Evolutionary conservation across 1,140 invertebrate species (phyloP), one percentile per base, ranked within the genome.

Genomic region (Drosophila auraria): DNA sequence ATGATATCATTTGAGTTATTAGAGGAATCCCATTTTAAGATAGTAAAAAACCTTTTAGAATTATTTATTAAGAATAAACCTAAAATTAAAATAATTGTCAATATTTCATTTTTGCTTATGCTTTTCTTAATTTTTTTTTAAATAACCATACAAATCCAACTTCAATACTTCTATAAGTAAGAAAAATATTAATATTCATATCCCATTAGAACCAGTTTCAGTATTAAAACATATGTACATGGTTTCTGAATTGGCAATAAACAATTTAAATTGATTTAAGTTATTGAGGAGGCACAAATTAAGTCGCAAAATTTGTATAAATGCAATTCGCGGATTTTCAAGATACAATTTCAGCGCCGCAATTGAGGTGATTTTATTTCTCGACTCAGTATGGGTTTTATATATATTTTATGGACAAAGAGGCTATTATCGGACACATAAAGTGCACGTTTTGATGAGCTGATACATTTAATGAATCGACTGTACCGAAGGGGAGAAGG

Each of bases 371-470:
- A 56, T 69, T 47, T 69, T 71, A 71, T 69, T 70, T 71, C 30
- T 25, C 56, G 23, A 17, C 66, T 72, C 70, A 25, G 9, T 38
- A 60, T 30, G 54, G 45, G 30, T 73, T 73, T 73, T 73, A 73
- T 72, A 53, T 60, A 73, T 72, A 73, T 73, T 73, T 73, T 51
- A 73, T 73, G 54, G 54, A 9, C 11, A 11, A 54, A 47, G 30
- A 44, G 38, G 68, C 60, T 73, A 73, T 72, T 72, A 73, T 73
- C 68, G 68, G 38, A 44, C 70, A 6, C 70, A 61, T 73, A 73
- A 73, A 73, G 69, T 73, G 47, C 68, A 73, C 70, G 23, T 73
- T 61, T 73, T 73, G 69, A 71, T 71, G 68, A 56, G 63, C 68
- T 69, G 68, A 71, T 71, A 69, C 63, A 68, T 20, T 42, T 56